Base-by-base conservation (phyloP, 2,888 invertebrate species). In the Hanleya hanleyi region DNA sequence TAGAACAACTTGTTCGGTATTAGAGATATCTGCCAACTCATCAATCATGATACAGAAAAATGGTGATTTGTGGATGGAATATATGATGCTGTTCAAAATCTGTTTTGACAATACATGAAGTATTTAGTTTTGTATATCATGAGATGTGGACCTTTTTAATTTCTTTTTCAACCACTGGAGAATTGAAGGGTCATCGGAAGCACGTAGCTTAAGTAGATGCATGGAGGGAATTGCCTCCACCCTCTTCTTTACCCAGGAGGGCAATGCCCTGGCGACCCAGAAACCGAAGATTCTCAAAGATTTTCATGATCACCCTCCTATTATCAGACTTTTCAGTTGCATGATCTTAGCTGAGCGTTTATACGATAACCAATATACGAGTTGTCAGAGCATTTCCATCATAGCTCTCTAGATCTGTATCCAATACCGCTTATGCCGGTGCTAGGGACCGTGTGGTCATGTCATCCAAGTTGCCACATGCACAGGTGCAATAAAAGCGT, bases 111-210 rank as follows among this genome's bases (percentile, higher is more conserved):
- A 29, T 4, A 57, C 61, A 57, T 26, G 61, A 33, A 5, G 3
- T 26, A n/a, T n/a, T n/a, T n/a, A n/a, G n/a, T n/a, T n/a, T n/a
- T n/a, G n/a, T 15, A 41, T 41, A n/a, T 41, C 47, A n/a, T 41
- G 47, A 41, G 47, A 41, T 15, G n/a, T n/a, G n/a, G 12, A 15
- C n/a, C n/a, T 2, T 26, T 57, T 57, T 26, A 1, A 26, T 57
- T 57, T 57, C 33, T 57, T 57, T 26, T 26, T 57, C 26, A 57
- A 57, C 61, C 61, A 57, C 29, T 57, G 29, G n/a, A 57, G 33
- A 12, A 41, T n/a, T 26, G 61, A 57, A 2, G 61, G 61, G 3
- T 57, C 61, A 1, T 57, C 61, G 29, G 26, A 22, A 18, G 3
- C 61, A 32, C 61, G 61, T 29, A 57, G 29, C 22, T 7, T 51